These are phyloP conservation scores for Cygnus buccinator DNA, from an alignment of 2,113 vertebrate genomes.

Conservation along the genomic window DNA sequence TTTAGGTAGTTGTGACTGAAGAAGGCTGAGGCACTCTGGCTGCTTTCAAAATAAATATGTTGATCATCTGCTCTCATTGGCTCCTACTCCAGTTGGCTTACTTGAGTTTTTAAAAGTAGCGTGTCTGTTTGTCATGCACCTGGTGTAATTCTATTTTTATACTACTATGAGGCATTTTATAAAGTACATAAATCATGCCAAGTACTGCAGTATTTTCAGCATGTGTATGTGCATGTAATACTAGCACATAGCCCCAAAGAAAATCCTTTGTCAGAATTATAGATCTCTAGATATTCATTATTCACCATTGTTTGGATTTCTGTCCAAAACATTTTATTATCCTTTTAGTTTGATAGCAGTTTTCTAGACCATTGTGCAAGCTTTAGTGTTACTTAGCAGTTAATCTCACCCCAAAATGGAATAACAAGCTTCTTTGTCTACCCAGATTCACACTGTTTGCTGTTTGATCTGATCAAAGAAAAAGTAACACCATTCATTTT, in stretches of 20 bases:
- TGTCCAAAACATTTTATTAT: conserved; percentile 53
- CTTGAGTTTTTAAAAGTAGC: conserved; percentile 17
- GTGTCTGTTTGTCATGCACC: conserved; percentile 30
- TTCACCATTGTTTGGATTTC: conserved; percentile 24
- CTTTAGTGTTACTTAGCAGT: conserved; percentile 9
- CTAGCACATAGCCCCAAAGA: conserved; percentile 33
- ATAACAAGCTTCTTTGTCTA: conserved; percentile 14
- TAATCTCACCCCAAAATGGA: conserved; percentile 17
- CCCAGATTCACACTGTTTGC: conserved; percentile 11
- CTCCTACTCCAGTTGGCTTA: conserved; percentile 26
- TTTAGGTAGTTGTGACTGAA: conserved; percentile 38
- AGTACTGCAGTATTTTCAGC: conserved; percentile 26
- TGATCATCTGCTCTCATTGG: conserved; percentile 48
- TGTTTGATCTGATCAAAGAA: not conserved
- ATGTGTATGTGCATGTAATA: conserved; percentile 8
- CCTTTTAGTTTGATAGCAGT: conserved; percentile 23
- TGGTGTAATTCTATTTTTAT: conserved; percentile 46
- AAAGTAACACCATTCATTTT: conserved; percentile 29
- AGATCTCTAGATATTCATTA: conserved; percentile 23
- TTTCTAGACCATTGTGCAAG: conserved; percentile 27
- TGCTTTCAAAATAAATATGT: conserved; percentile 64
- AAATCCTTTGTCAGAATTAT: conserved; percentile 38
- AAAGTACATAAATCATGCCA: conserved; percentile 40
- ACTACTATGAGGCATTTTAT: conserved; percentile 47
- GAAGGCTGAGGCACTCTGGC: conserved; percentile 45